Percentiles rank a stretch among this genome's conserved stretches.
Conservation (phyloP, 2,888 invertebrate species). For the Hyalella azteca region DNA sequence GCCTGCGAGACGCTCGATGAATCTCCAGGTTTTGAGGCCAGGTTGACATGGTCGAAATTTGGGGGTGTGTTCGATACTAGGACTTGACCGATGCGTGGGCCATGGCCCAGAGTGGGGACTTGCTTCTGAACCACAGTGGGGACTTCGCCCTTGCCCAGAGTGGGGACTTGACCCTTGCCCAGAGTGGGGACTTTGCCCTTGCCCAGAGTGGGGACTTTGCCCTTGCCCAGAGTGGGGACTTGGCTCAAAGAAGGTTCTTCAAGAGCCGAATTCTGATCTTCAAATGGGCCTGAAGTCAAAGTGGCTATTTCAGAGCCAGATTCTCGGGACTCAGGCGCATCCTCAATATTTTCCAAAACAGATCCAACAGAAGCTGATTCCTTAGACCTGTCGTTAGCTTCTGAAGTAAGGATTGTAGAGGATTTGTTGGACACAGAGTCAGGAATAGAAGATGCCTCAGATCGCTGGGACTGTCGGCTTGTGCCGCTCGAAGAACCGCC, state of each 20-base stretch:
- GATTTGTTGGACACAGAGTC: background rate
- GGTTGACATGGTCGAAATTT: too few species aligned
- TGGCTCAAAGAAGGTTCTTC: background rate
- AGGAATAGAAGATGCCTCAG: background rate
- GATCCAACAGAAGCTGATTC: background rate
- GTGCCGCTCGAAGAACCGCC: background rate
- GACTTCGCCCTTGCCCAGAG: background rate
- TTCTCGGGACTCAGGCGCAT: background rate
- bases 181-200: background rate
- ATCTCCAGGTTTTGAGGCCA: too few species aligned
- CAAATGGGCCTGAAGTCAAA: background rate
- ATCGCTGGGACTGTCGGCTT: background rate
- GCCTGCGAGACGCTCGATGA: background rate
- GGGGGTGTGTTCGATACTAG: too few species aligned
- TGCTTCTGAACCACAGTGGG: background rate
- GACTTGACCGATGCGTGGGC: too few species aligned
- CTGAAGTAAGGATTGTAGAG: too few species aligned
- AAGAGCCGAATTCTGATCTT: background rate
- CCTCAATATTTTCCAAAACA: background rate
- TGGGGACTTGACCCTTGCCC: background rate
- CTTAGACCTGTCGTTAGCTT: background rate
- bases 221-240: background rate
- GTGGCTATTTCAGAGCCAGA: background rate
- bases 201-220: background rate
- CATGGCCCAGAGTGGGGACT: background rate